Conservation (phyloP, 1,140 invertebrate genomes). For the Cepaea nemoralis region DNA sequence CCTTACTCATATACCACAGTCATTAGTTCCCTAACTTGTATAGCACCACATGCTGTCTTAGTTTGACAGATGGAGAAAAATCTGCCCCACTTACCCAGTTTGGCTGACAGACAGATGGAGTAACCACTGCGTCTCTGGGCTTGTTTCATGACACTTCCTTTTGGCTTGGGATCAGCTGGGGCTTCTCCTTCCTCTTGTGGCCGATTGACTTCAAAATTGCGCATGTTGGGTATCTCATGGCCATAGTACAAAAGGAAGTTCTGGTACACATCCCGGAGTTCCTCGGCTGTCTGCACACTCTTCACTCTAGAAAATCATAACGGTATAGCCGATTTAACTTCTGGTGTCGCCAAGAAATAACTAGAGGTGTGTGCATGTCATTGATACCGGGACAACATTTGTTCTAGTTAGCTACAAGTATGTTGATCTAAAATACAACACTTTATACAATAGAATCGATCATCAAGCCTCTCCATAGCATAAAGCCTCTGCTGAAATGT, state of each 20-base stretch:
- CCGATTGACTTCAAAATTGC: conserved; percentile 78
- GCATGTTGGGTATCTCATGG: conserved; percentile 87
- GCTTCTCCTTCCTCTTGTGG: conserved; percentile 53
- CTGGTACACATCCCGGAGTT: conserved; percentile 91
- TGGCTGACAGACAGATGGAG: conserved; percentile 85
- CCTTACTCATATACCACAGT: no score
- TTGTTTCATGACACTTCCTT: conserved; percentile 83
- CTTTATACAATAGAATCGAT: no score
- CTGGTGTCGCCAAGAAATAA: no score
- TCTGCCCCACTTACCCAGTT: conserved; percentile 62
- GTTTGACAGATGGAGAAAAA: not conserved
- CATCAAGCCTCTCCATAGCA: no score
- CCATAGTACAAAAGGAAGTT: conserved; percentile 95
- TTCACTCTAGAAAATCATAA: conserved; percentile 59
- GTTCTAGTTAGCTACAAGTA: no score
- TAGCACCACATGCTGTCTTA: no score
- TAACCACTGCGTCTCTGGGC: conserved; percentile 89
- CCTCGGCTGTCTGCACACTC: conserved; percentile 88
- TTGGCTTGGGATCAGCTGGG: conserved; percentile 53
- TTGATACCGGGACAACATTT: no score
- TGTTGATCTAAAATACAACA: no score
- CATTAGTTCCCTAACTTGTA: no score
- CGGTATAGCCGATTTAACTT: no score
- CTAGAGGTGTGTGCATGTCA: no score
- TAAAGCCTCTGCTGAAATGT: no score